Base-by-base conservation (phyloP, 2,797 vertebrate genomes). In the Sebastes diploproa region DNA sequence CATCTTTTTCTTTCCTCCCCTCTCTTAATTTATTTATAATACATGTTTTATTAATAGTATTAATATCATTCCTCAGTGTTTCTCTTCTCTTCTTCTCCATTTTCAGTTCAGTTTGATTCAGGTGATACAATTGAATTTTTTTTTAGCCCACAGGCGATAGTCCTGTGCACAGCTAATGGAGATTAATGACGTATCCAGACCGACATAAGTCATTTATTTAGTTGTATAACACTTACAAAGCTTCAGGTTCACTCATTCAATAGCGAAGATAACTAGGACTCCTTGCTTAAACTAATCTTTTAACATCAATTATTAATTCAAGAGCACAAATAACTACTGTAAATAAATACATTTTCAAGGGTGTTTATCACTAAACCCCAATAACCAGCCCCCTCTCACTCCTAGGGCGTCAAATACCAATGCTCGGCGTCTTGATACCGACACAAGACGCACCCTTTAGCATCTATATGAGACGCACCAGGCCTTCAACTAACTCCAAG, bases 331-430 rank as follows among this genome's bases (percentile, higher is more conserved):
- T 54, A 54, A 54, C 9, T 54, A 54, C n/a, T 22, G 20, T 54
- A 54, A 11, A 54, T 54, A 22, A 10, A 54, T 20, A 54, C 0
- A 54, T 54, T 52, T 52, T 0, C 46, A 52, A n/a, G 18, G 18
- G 0, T 52, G 46, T 0, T 52, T 52, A 52, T 50, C 46, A 52
- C 46, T n/a, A 0, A 52, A 0, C 18, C 8, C 18, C 46, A 20
- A 4, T 52, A 52, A 52, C 18, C 3, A 52, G 8, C 46, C 46
- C 46, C 18, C 7, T 2, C 18, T 52, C 18, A 50, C 46, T 50
- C 7, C 7, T 0, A 52, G 46, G 18, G 46, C 46, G 0, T 52
- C 0, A 0, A 52, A 20, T 52, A 52, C 46, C 7, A 0, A 52
- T 9, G 46, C 18, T 50, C 0, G 7, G 42, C 16, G 7, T 50